Evolutionary conservation across 2,888 invertebrate genomes (phyloP), one percentile per base, ranked within the genome.

Genomic region (Pollenia labialis): DNA sequence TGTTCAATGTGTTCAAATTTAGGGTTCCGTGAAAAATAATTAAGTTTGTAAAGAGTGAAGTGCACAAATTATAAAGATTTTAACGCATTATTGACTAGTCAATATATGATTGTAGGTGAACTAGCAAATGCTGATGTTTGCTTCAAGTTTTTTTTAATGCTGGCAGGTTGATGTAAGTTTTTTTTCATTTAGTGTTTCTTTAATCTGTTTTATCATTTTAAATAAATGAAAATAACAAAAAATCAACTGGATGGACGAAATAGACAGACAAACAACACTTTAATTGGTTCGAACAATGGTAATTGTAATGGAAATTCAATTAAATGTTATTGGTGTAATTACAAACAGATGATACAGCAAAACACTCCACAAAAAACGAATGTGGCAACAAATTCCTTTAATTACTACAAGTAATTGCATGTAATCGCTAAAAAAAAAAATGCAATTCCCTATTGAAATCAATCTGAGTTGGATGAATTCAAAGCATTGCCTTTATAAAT

Each of bases 251-350:
- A 44, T 16, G 60, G 4, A 60, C 11, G 14, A 18, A 23, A 46
- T 18, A 40, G 16, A 48, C 44, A 32, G 48, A 77, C 56, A 58
- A 23, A 32, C 85, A 82, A 68, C 60, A 81, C 76, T 81, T 84
- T 84, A 87, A 87, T 87, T 84, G 86, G 46, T 80, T 52, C 32
- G 81, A 84, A 77, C 76, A 87, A 87, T 87, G 52, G 48, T 76
- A 87, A 84, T 87, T 84, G 75, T 81, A 87, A 87, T 87, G 75
- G 68, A 87, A 87, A 77, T 87, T 87, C 84, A 81, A 87, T 87
- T 87, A 87, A 87, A 81, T 87, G 76, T 52, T 87, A 23, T 76
- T 66, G 68, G 40, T 72, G 75, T 72, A 80, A 83, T 87, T 84
- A 84, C 48, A 72, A 76, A 32, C 12, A 52, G 14, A 62, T 40